These are phyloP conservation scores for Hetaerina americana DNA, from an alignment of 1,140 invertebrate species.

Conservation along the genomic window DNA sequence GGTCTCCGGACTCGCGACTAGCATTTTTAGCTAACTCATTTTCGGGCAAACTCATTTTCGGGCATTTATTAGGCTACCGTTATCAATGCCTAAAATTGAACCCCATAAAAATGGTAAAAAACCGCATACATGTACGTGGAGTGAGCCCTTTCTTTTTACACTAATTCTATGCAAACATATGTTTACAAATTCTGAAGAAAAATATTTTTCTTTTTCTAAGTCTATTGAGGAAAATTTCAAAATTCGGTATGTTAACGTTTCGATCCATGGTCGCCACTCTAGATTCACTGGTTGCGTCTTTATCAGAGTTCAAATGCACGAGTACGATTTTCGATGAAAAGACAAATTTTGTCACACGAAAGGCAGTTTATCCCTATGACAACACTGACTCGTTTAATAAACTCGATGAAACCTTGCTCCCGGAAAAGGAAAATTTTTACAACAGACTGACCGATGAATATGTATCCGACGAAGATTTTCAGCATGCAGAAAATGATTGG, in stretches of 20 bases:
- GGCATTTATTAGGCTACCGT: too few relatives aligned
- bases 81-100: too few relatives aligned
- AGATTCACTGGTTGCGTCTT: slow-evolving; percentile 16
- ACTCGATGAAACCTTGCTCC: slow-evolving; percentile 24
- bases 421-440: slow-evolving; percentile 24
- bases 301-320: slow-evolving; percentile 8
- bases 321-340: slow-evolving; percentile 6
- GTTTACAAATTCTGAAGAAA: neutral
- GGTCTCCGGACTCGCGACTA: too few relatives aligned
- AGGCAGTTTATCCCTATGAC: slow-evolving; percentile 24
- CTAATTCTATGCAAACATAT: too few relatives aligned
- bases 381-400: slow-evolving; percentile 20
- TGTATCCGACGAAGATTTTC: slow-evolving; percentile 26
- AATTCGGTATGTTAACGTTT: slow-evolving; percentile 22
- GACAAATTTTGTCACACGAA: slow-evolving; percentile 15
- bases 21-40: too few relatives aligned
- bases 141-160: too few relatives aligned
- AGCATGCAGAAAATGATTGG: slow-evolving; percentile 31
- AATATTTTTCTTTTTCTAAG: neutral
- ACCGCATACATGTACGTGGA: too few relatives aligned
- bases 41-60: too few relatives aligned
- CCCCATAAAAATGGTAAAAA: too few relatives aligned
- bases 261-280: slow-evolving; percentile 19
- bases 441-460: slow-evolving; percentile 21
- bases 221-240: neutral